These are phyloP conservation scores for Norana najaformis DNA, from an alignment of 2,888 invertebrate genomes.

Conservation along the genomic window DNA sequence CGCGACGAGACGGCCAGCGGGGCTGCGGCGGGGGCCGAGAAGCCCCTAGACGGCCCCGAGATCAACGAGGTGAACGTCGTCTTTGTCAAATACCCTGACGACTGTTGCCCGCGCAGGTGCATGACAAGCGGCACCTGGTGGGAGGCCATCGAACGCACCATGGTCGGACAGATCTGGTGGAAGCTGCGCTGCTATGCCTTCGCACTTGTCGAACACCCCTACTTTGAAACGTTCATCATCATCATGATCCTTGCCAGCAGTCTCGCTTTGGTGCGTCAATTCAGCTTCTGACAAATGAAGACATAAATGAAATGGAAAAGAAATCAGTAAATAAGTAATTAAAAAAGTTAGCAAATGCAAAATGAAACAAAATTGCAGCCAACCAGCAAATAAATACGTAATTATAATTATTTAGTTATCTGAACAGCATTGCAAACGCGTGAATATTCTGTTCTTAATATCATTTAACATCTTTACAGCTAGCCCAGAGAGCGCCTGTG, in stretches of 20 bases:
- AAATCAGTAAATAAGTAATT: not conserved
- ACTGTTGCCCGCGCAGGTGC: slow-evolving; percentile 70
- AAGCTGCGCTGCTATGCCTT: slow-evolving; percentile 89
- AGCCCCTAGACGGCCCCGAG: slow-evolving; percentile 67
- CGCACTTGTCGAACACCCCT: slow-evolving; percentile 89
- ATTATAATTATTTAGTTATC: no score
- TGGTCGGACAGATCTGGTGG: slow-evolving; percentile 93
- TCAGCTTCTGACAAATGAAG: not conserved
- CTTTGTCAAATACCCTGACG: slow-evolving; percentile 79
- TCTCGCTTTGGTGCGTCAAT: slow-evolving; percentile 73
- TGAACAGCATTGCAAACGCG: no score
- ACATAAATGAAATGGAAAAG: not conserved
- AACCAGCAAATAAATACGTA: not conserved
- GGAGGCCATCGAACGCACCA: slow-evolving; percentile 70
- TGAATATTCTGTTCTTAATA: no score
- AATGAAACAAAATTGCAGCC: slow-evolving; percentile 68
- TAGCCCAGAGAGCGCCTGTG: no score
- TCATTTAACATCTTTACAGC: no score
- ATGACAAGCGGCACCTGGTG: slow-evolving; percentile 34
- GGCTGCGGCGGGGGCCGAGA: slow-evolving; percentile 15
- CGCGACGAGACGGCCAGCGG: slow-evolving; percentile 30
- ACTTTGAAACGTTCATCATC: slow-evolving; percentile 91
- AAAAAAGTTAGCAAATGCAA: slow-evolving; percentile 67
- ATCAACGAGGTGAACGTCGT: slow-evolving; percentile 80
- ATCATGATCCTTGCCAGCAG: slow-evolving; percentile 90